A percentile compares a stretch with the other conserved stretches of the same genome.
These are phyloP conservation scores for Palythoa grandiflora DNA, from an alignment of 92 coral and sea anemone species.

Conservation along the genomic window DNA sequence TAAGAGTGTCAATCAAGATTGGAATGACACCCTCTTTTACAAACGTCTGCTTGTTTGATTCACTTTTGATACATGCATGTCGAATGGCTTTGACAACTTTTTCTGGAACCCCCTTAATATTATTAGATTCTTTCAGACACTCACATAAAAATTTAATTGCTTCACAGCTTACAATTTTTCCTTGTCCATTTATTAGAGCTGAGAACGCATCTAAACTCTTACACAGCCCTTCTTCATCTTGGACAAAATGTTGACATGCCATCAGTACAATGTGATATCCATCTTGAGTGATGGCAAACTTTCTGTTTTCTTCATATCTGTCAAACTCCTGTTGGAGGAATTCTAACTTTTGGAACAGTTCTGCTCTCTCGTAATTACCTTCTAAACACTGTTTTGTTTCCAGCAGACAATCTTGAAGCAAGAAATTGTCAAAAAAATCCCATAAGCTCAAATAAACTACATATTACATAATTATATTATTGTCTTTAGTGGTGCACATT, in stretches of 20 bases:
- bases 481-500: too few species aligned
- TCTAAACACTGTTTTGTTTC: conserved; percentile 61
- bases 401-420: conserved; percentile 68
- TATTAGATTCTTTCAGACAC: conserved; percentile 70
- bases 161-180: conserved; percentile 62
- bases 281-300: conserved; percentile 83
- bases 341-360: conserved; percentile 52
- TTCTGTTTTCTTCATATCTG: conserved; percentile 71
- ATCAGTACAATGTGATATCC: conserved; percentile 62
- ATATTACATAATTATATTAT: too few species aligned
- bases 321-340: conserved; percentile 67
- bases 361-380: conserved; percentile 34
- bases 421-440: neutral
- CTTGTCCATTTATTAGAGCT: conserved; percentile 75
- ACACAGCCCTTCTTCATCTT: conserved; percentile 47
- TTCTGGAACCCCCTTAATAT: conserved; percentile 39
- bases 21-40: conserved; percentile 76
- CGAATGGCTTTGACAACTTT: conserved; percentile 57
- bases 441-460: too few species aligned
- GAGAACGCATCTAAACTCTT: conserved; percentile 73
- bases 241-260: conserved; percentile 59
- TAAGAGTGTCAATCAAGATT: conserved; percentile 61
- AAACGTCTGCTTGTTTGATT: conserved; percentile 87
- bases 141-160: conserved; percentile 64
- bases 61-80: conserved; percentile 74